Base-by-base conservation (phyloP, 1,140 invertebrate genomes). In the Hydropsyche tenuis region DNA sequence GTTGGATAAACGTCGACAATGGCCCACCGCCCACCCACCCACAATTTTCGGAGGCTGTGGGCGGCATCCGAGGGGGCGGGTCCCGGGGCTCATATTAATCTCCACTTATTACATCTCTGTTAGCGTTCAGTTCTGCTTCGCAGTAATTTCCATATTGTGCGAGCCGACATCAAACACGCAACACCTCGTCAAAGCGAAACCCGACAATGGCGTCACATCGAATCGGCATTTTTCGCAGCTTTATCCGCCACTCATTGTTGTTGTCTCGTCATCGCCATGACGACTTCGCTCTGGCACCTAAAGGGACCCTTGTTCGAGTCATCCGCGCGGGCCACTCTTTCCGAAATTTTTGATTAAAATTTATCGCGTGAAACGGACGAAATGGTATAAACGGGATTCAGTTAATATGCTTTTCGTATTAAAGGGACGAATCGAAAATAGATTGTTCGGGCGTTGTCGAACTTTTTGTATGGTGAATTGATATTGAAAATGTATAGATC, bases 141-240 rank as follows among this genome's bases (percentile, higher is more conserved):
- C 51, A 70, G 68, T 70, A 70, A 70, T 70, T 70, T 70, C 68
- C 68, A 70, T 70, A 70, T 70, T 70, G 68, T 70, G 68, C 51
- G 68, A 70, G 68, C 51, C 68, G 68, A 70, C 68, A 70, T 70
- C 68, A 70, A 70, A 70, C 68, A 70, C 68, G 68, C 68, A 70
- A 70, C 68, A 70, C 68, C 68, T 70, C 68, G 46, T 70, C 68
- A 70, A 70, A 70, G 68, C 51, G 68, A 70, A 68, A 23, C 56
- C 56, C 22, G 25, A 70, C 68, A 70, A 70, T 70, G 68, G 27
- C 23, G 68, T 56, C 23, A 56, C 65, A 51, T 48, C 43, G 20
- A 46, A 51, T 68, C 46, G 30, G 27, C 48, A 70, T 70, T 70
- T 70, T 70, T 70, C 23, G 37, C 65, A 68, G 30, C 30, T 37